Conservation (phyloP, 2,113 vertebrate genomes). For the Macaca mulatta region DNA sequence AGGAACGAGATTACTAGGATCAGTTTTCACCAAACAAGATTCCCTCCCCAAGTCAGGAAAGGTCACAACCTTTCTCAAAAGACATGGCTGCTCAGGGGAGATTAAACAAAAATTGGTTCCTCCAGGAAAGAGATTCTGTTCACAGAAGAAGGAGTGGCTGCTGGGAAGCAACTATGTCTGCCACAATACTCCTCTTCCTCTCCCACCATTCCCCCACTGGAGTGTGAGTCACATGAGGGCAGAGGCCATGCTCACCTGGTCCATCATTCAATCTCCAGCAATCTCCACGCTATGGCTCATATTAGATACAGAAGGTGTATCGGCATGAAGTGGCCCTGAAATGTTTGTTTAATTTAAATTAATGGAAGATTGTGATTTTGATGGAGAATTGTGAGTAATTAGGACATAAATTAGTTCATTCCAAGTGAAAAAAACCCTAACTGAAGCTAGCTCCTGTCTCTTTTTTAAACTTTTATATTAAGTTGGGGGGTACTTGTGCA, state of each 20-base stretch:
- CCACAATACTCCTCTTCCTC: not conserved
- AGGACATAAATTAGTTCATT: not conserved
- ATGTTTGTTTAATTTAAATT: slow-evolving; percentile 8
- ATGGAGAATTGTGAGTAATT: slow-evolving; percentile 12
- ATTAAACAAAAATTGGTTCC: not conserved
- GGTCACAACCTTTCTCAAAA: not conserved
- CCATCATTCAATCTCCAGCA: not conserved
- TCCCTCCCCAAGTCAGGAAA: not conserved
- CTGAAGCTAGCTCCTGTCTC: not conserved
- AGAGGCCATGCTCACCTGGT: not conserved
- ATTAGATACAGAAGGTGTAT: not conserved
- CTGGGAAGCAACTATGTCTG: not conserved
- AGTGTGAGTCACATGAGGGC: not conserved
- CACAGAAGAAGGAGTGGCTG: not conserved
- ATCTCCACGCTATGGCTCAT: not conserved
- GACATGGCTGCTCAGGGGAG: not conserved
- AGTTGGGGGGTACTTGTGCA: no score
- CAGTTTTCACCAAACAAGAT: not conserved
- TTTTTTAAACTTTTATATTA: no score
- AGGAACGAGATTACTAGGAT: not conserved
- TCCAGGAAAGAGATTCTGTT: not conserved
- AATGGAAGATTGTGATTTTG: not conserved
- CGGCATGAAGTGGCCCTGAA: not conserved
- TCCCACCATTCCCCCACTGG: not conserved
- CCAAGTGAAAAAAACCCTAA: not conserved